Conservation (phyloP, 1,140 invertebrate genomes). For the Anastrepha ludens region DNA sequence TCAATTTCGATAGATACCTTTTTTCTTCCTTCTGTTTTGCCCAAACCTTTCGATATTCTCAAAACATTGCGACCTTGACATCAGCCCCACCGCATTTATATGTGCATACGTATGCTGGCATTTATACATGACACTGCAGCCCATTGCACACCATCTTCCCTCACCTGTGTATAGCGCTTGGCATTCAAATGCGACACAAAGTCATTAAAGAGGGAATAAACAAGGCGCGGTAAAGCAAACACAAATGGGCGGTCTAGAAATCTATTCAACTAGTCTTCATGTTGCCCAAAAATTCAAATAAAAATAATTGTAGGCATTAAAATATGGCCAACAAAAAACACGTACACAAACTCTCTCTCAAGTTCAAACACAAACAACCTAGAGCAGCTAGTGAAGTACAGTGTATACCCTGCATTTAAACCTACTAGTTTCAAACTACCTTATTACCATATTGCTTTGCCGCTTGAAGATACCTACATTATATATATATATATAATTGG, state of each 20-base stretch:
- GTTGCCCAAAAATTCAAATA: background rate
- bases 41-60: background rate
- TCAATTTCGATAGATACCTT: no score
- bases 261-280: constrained; percentile 8
- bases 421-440: no score
- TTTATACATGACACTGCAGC: background rate
- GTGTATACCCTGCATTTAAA: no score
- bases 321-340: constrained; percentile 21
- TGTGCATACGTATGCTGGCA: background rate
- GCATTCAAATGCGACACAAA: constrained; percentile 47
- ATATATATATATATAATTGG: no score
- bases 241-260: constrained; percentile 29
- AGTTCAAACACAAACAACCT: no score
- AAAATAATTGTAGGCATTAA: constrained; percentile 14
- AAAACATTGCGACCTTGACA: background rate
- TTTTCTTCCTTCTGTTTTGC: no score
- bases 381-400: no score
- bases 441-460: no score
- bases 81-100: background rate
- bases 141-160: background rate
- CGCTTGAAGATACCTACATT: no score
- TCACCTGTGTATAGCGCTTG: constrained; percentile 5
- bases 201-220: constrained; percentile 39
- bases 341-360: no score
- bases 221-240: constrained; percentile 1